A percentile compares a stretch with the other conserved stretches of the same genome.
phyloP scores from a whole-genome alignment of 2,113 vertebrate genomes.

The Monarcha castaneiventris region DNA sequence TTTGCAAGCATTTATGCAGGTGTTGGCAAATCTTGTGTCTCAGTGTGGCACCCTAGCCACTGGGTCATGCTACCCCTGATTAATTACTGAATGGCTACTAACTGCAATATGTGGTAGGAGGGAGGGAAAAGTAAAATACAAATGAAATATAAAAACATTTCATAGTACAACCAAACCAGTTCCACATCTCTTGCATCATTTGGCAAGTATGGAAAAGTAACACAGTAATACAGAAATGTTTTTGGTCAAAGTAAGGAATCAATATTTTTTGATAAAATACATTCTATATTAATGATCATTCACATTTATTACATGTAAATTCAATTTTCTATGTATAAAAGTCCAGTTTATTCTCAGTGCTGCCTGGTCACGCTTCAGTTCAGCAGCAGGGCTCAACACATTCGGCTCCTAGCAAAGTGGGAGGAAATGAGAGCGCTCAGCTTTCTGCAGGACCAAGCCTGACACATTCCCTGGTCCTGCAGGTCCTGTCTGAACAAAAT shows the following conservation, averaged over 20 bases:
- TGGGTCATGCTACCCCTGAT: background rate
- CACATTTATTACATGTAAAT: conserved; percentile 50
- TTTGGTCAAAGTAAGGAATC: conserved; percentile 47
- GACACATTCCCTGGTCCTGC: background rate
- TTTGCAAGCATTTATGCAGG: background rate
- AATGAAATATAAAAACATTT: background rate
- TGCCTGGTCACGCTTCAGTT: conserved; percentile 6
- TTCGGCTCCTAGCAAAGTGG: background rate
- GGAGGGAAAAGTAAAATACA: background rate
- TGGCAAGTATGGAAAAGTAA: background rate
- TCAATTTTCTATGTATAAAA: conserved; percentile 36
- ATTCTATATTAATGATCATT: conserved; percentile 54
- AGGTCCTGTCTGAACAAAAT: background rate
- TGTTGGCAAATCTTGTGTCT: background rate
- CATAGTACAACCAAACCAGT: background rate
- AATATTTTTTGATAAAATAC: conserved; percentile 42
- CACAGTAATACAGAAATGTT: conserved; percentile 1
- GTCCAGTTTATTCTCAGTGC: conserved; percentile 55
- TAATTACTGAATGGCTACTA: background rate
- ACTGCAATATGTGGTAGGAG: background rate
- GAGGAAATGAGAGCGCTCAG: background rate
- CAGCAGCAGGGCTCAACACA: background rate
- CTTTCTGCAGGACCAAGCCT: background rate
- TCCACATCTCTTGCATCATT: background rate
- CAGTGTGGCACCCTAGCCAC: background rate